Evolutionary conservation across 2,888 invertebrate genomes (phyloP), one percentile per base, ranked within the genome.

Genomic region (Ashinkailepas kermadecensis): DNA sequence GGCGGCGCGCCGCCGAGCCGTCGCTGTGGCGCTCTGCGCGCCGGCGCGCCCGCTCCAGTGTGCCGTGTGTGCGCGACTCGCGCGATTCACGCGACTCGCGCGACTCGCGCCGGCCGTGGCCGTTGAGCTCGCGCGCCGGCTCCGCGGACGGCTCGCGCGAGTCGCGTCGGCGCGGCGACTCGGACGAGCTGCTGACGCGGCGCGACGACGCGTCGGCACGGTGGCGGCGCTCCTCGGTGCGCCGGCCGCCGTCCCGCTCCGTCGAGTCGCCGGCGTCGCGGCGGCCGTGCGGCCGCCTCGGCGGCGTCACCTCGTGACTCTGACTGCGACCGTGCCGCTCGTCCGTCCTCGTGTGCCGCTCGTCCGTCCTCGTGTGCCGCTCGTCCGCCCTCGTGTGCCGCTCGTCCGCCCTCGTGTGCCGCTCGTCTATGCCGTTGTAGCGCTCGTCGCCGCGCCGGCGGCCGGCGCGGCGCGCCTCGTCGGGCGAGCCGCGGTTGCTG

Each of bases 111-210:
- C 70, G 39, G 13, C 70, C n/a, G 70, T 70, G 70, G 70, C 70
- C 70, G 70, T 70, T 70, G 39, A 70, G 11, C n/a, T 21, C 12
- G 67, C 67, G 67, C 10, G 67, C 10, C 67, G 67, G 67, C 67
- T 67, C 67, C 23, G 12, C 67, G 25, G 67, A 67, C 15, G 39
- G 39, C 15, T 70, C 70, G 8, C 70, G 13, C 70, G 70, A 39
- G 39, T 70, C 70, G 74, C 21, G 56, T 8, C 74, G 54, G 21
- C 74, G 74, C 74, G 74, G 74, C 54, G 74, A 74, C 56, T 74
- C 74, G 56, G 74, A 74, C 54, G 74, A 74, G 74, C 74, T 74
- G 74, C 74, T 56, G 54, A 70, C 18, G 70, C 18, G 70, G 18
- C 70, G 39, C 7, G 39, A 13, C 70, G 25, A 12, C 11, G 67